Evolutionary conservation across 2,113 vertebrate genomes (phyloP).

Genomic region (Alectura lathami): DNA sequence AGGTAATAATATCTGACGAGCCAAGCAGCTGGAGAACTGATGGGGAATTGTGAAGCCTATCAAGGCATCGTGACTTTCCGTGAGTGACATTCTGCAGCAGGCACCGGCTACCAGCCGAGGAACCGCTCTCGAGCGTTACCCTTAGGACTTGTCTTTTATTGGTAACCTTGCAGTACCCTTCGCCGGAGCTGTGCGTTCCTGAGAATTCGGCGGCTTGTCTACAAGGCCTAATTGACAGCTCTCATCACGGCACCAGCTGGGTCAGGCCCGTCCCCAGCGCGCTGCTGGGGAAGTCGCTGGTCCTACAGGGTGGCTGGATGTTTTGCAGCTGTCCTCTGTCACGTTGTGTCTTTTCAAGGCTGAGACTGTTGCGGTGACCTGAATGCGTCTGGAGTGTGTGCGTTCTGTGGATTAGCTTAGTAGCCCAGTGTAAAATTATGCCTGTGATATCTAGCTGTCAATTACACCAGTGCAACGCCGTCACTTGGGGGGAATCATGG

Average conservation of each 20-base stretch:
- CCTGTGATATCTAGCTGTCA: background rate
- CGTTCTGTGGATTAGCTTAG: background rate
- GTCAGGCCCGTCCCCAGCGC: background rate
- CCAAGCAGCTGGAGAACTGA: constrained; percentile 72
- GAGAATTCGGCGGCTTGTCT: background rate
- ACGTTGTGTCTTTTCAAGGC: background rate
- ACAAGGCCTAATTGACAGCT: background rate
- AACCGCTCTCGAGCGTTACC: constrained; percentile 33
- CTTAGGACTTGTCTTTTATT: constrained; percentile 26
- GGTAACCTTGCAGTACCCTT: constrained; percentile 46
- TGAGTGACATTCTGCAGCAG: constrained; percentile 50
- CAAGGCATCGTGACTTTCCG: constrained; percentile 59
- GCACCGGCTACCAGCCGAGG: constrained; percentile 1
- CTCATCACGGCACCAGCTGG: background rate
- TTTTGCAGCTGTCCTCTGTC: constrained; percentile 25
- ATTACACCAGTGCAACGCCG: background rate
- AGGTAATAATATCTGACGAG: constrained; percentile 75
- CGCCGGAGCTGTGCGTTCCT: background rate
- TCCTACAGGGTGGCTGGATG: accelerated
- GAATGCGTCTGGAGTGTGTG: background rate
- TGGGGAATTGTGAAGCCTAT: constrained; percentile 71
- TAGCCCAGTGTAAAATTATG: background rate
- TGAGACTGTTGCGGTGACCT: background rate
- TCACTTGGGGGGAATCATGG: background rate
- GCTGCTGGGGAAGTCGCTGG: background rate